These are phyloP conservation scores for Rhinogobius similis DNA, from an alignment of 2,113 vertebrate genomes.

Conservation along the genomic window DNA sequence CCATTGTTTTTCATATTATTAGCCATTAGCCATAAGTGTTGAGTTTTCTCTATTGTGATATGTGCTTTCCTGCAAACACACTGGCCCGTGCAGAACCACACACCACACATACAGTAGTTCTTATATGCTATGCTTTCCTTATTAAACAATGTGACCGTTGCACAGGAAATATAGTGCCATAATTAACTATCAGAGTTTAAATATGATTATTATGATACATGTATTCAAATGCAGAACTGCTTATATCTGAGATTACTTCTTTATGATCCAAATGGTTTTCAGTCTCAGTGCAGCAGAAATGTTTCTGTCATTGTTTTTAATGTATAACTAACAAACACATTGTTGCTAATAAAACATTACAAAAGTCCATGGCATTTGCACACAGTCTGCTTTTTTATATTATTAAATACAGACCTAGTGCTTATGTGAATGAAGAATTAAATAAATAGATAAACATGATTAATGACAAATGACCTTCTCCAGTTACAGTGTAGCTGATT, in stretches of 20 bases:
- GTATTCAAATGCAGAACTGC: conserved; percentile 72
- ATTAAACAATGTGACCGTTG: conserved; percentile 52
- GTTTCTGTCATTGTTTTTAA: conserved; percentile 75
- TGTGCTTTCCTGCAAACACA: conserved; percentile 54
- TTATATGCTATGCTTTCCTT: conserved; percentile 48
- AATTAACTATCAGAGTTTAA: conserved; percentile 58
- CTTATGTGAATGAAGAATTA: neutral
- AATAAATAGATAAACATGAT: neutral
- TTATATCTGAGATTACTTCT: conserved; percentile 68
- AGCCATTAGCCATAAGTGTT: conserved; percentile 27
- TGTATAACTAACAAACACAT: conserved; percentile 76
- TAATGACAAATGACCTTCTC: too few relatives aligned
- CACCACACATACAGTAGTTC: conserved; percentile 22
- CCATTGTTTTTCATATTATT: conserved; percentile 24
- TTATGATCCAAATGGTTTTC: conserved; percentile 61
- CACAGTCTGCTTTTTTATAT: neutral
- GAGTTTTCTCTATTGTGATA: conserved; percentile 51
- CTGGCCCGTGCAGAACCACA: conserved; percentile 26
- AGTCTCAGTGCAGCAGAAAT: conserved; percentile 70
- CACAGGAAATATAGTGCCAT: conserved; percentile 71
- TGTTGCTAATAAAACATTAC: conserved; percentile 81
- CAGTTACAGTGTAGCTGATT: too few relatives aligned
- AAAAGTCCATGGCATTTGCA: conserved; percentile 49
- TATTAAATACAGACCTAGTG: neutral
- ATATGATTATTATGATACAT: conserved; percentile 61